Conservation (phyloP, 2,113 vertebrate species). For the Odobenus rosmarus region DNA sequence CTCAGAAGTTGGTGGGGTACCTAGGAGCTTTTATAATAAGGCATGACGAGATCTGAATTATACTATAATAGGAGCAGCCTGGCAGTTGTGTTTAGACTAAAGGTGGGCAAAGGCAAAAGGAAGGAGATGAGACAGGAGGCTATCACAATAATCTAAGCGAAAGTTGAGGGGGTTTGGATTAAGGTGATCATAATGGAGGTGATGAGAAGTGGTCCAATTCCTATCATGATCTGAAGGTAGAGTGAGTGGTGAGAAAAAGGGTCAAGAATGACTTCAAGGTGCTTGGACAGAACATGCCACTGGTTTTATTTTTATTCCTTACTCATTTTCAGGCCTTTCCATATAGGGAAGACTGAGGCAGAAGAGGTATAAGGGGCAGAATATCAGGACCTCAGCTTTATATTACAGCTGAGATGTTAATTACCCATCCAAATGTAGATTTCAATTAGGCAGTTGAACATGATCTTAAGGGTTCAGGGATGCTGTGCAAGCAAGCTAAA, state of each 20-base stretch:
- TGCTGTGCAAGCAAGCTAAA: background rate
- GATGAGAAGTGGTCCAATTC: background rate
- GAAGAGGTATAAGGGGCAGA: background rate
- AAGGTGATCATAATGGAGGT: rapidly evolving
- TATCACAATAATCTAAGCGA: background rate
- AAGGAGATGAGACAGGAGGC: background rate
- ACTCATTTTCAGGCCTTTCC: background rate
- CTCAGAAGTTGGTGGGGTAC: background rate
- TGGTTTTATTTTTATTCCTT: background rate
- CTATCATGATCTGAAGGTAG: background rate
- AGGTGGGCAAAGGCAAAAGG: background rate
- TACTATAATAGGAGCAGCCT: background rate
- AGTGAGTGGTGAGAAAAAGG: background rate
- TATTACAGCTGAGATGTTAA: background rate
- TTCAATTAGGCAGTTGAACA: background rate
- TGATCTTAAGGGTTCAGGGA: background rate
- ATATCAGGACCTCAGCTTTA: background rate
- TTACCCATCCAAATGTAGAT: background rate
- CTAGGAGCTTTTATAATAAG: background rate
- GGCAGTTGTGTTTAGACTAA: background rate
- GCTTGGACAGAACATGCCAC: background rate
- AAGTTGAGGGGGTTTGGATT: background rate
- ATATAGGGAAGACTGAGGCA: background rate
- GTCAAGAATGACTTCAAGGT: background rate
- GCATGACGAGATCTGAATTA: background rate